Evolutionary conservation across 2,888 invertebrate species (phyloP), one percentile per base, ranked within the genome.

Genomic region (Hyles lineata): DNA sequence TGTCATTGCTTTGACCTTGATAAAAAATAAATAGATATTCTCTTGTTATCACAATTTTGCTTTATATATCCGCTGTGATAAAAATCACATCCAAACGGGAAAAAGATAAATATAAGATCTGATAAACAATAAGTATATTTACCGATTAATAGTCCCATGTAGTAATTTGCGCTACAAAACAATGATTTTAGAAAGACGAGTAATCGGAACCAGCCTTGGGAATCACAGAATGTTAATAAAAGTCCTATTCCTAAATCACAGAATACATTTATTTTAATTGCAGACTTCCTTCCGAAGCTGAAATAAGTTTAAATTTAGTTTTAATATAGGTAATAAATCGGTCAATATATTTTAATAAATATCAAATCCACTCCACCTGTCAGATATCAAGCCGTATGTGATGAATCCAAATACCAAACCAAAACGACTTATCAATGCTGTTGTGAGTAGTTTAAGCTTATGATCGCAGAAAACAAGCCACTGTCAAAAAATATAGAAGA

Each of bases 381-480:
- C 94, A 5, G 92, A 84, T 63, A 92, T 77, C 23, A 93, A 79
- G 2, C 94, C 94, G 72, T 87, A 92, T 73, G 90, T 90, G 11
- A 93, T 82, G 78, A 85, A 90, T 74, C 94, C 94, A 75, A 93
- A 92, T 72, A 90, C 83, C 5, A 89, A 82, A 21, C 93, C 94
- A 69, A 92, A 84, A 60, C 93, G 88, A 76, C 89, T 90, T 70
- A 93, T 88, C 60, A 93, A 88, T 50, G 92, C 85, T 7, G 89
- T 89, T 5, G 91, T 90, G 19, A 92, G 76, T 55, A 90, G 75
- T 77, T 89, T 89, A 73, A 86, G 76, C 58, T 88, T 85, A 55
- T 88, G 82, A 59, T 91, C 91, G 76, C 94, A 94, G 77, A 89
- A 91, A 59, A 92, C 83, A 21, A 89, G 78, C 92, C 93, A 93